phyloP scores from a whole-genome alignment of 2,888 invertebrate genomes.

The Sarcophaga carnaria region DNA sequence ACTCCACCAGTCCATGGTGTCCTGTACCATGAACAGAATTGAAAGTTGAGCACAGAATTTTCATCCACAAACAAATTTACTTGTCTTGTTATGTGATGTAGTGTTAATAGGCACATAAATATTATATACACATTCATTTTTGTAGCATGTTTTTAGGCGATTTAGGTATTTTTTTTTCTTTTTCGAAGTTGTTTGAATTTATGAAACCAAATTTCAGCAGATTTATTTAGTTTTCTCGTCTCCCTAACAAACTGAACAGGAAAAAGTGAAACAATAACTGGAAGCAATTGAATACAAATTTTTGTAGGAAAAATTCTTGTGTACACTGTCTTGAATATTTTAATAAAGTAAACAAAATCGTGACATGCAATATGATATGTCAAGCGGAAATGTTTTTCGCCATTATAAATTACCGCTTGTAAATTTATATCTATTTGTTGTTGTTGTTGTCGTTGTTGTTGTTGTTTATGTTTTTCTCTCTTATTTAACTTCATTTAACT shows the following conservation, averaged over 20 bases:
- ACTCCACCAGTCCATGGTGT: background rate
- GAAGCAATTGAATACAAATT: background rate
- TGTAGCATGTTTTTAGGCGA: background rate
- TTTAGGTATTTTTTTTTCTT: background rate
- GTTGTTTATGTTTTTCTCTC: too few species aligned
- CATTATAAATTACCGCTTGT: conserved; percentile 19
- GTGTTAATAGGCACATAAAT: conserved; percentile 32
- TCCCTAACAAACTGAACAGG: background rate
- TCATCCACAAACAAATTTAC: background rate
- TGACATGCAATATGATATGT: background rate
- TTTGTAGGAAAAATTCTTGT: background rate
- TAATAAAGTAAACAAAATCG: background rate
- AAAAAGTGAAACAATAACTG: background rate
- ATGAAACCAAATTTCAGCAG: too few species aligned
- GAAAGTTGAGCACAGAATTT: background rate
- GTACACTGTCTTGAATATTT: background rate
- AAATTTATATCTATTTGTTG: conserved; percentile 21
- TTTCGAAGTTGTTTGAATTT: too few species aligned
- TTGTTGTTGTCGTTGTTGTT: background rate
- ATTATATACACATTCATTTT: background rate
- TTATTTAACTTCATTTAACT: too few species aligned
- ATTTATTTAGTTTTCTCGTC: too few species aligned
- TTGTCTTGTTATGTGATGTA: background rate
- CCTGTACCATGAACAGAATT: too few species aligned
- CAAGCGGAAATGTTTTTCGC: conserved; percentile 36